Evolutionary conservation across 2,888 invertebrate genomes (phyloP).

Genomic region (Cephus runcator): DNA sequence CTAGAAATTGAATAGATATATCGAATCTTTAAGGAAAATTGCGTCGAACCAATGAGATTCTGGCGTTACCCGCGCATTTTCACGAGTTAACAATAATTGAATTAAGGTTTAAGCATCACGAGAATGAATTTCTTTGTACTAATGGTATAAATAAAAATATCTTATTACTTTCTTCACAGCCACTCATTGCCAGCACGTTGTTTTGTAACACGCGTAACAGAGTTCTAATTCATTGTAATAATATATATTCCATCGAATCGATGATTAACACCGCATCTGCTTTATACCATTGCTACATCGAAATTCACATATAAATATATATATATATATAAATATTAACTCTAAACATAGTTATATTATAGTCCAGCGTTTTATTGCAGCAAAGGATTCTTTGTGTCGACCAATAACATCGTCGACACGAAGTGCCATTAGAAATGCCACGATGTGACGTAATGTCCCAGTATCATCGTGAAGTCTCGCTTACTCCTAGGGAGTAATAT

Average conservation of each 20-base stretch:
- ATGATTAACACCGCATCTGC: slow-evolving; percentile 13
- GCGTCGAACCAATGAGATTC: not conserved
- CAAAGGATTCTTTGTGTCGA: slow-evolving; percentile 24
- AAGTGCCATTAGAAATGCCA: not conserved
- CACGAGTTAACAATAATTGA: slow-evolving; percentile 14
- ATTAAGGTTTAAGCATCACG: slow-evolving; percentile 17
- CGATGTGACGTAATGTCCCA: not conserved
- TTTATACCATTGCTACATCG: slow-evolving; percentile 50
- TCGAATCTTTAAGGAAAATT: not conserved
- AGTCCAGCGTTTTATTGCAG: slow-evolving; percentile 44
- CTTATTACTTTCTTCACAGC: slow-evolving; percentile 15
- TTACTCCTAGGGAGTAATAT: not conserved
- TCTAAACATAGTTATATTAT: slow-evolving; percentile 29
- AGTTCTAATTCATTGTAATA: slow-evolving; percentile 17
- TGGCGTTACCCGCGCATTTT: not conserved
- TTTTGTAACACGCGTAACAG: slow-evolving; percentile 15
- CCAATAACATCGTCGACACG: not conserved
- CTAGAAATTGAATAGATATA: not conserved
- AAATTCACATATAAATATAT: slow-evolving; percentile 26
- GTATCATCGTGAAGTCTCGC: not conserved
- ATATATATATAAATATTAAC: not conserved
- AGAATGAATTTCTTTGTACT: slow-evolving; percentile 35
- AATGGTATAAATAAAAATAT: slow-evolving; percentile 38
- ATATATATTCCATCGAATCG: slow-evolving; percentile 33
- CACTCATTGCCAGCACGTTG: slow-evolving; percentile 14